Evolutionary conservation across 2,113 vertebrate genomes (phyloP), one percentile per base, ranked within the genome.

Genomic region (Grallaria varia): DNA sequence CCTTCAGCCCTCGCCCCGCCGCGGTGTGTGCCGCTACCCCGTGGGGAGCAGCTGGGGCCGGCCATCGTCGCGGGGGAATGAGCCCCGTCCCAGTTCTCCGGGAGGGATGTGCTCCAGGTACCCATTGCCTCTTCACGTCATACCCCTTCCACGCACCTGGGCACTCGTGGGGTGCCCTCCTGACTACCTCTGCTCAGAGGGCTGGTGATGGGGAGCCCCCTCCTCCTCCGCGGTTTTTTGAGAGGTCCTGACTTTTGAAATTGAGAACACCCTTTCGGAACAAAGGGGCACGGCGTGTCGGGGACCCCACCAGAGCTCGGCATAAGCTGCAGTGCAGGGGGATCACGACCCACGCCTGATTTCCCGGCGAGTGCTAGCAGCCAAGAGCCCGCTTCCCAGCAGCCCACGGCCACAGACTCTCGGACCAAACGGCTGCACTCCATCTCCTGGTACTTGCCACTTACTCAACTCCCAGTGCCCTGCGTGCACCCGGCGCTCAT

Each of bases 101-200:
- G 5, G 2, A 11, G 3, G 1, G 12, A 1, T 28, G 28, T 44
- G 50, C 19, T 53, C 18, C 44, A 20, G 59, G 16, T 14, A 0
- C 5, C 27, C 28, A 31, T 49, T 2, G 4, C 52, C 14, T 72
- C 5, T 15, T 78, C 18, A 22, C 28, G 1, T 49, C 55, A 22
- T 47, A 40, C 1, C 6, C 7, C 12, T 24, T 55, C 28, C 30
- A 31, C 0, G 4, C 56, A 9, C 11, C 35, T 27, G 13, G 66
- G 30, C 15, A 42, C 30, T 20, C 2, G 3, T n/a, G 42, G 31
- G 20, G 19, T 75, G 13, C 6, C 28, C 10, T 90, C 24, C 49
- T 35, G 35, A 39, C 10, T 0, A 3, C 17, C 5, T 23, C 49
- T 6, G 0, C 68, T 55, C 28, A 33, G 40, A 22, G 12, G 4